These are phyloP conservation scores for Anadara kagoshimensis DNA, from an alignment of 1,140 invertebrate genomes.

Conservation along the genomic window DNA sequence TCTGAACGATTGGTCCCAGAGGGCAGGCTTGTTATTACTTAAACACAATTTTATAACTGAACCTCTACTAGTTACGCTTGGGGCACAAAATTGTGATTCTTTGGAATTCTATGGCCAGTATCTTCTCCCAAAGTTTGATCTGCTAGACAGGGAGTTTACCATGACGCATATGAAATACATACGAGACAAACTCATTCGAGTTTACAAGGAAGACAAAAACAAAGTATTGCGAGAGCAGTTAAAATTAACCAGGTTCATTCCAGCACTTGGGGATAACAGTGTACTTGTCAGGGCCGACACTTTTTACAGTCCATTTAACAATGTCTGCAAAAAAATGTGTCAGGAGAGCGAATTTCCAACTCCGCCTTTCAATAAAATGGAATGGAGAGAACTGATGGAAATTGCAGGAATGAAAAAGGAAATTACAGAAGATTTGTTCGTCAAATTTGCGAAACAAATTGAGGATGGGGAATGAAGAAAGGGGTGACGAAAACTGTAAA, in stretches of 20 bases:
- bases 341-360: background rate
- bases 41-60: no score
- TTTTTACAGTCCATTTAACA: slow-evolving; percentile 9
- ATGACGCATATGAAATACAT: background rate
- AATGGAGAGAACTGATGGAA: slow-evolving; percentile 8
- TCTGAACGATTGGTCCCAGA: no score
- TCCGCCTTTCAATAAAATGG: background rate
- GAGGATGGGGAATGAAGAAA: background rate
- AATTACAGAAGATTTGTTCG: no score
- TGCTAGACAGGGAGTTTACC: background rate
- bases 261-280: no score
- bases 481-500: no score
- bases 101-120: background rate
- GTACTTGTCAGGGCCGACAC: no score
- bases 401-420: background rate
- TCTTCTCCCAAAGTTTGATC: background rate
- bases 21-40: no score
- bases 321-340: background rate
- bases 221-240: no score
- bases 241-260: no score
- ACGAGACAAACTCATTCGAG: background rate
- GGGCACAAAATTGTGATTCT: no score
- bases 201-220: no score
- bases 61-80: no score
- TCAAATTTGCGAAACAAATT: background rate